Evolutionary conservation across 2,888 invertebrate species (phyloP).

Genomic region (Notocelia uddmanniana): DNA sequence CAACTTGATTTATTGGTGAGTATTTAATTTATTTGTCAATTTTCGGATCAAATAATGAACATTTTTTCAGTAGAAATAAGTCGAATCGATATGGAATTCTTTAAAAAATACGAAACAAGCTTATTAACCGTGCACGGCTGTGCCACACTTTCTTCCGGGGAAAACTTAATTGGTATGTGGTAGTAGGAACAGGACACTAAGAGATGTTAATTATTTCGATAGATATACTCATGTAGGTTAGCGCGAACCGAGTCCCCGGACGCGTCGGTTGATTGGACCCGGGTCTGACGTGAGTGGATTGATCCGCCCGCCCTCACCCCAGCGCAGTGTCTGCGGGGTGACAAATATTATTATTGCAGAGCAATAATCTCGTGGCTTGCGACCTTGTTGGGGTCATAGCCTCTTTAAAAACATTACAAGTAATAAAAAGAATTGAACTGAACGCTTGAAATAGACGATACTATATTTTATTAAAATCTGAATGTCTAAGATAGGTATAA

Average conservation of each 20-base stretch:
- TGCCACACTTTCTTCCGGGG: background rate
- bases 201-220: constrained; percentile 20
- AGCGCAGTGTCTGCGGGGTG: constrained; percentile 45
- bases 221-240: constrained; percentile 22
- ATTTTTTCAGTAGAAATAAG: background rate
- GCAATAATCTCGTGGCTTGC: constrained; percentile 33
- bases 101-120: background rate
- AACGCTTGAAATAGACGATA: no score
- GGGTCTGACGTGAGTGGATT: constrained; percentile 81
- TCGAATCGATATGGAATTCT: background rate
- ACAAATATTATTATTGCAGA: constrained; percentile 43
- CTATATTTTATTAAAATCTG: no score
- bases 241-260: constrained; percentile 68
- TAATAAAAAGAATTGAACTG: no score
- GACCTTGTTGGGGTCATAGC: background rate
- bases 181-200: constrained; percentile 6
- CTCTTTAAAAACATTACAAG: no score
- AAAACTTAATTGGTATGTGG: constrained; percentile 19
- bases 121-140: background rate
- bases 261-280: constrained; percentile 83
- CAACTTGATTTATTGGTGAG: no score
- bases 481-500: no score
- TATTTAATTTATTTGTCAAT: no score
- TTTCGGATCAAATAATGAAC: no score
- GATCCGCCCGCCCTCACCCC: constrained; percentile 66